Base-by-base conservation (phyloP, 2,113 vertebrate species). In the Ptilonorhynchus violaceus region DNA sequence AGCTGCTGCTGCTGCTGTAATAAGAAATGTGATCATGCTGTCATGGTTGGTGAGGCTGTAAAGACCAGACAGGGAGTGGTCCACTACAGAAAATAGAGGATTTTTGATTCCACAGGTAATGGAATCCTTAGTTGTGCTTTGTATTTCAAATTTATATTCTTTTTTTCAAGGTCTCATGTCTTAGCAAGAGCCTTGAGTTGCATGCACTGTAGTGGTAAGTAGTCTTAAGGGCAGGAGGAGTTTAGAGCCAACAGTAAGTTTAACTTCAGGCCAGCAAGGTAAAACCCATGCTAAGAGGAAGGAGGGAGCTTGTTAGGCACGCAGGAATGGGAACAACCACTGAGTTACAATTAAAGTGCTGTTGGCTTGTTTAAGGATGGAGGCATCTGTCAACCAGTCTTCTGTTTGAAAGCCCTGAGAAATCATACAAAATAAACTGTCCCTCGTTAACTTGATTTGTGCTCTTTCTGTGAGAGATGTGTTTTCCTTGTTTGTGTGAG, bases 371-470 rank as follows among this genome's bases (percentile, higher is more conserved):
- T 85, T 93, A 72, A 91, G 59, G 79, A 70, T 55, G 63, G 90
- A 92, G 83, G 53, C 68, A 78, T 85, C 82, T 93, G 79, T 64
- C 68, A 95, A 41, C 20, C 72, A 85, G 92, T 89, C 85, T 93
- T 92, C 70, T 47, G 7, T 90, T 64, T 85, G 91, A 94, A 94
- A 95, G 70, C 84, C 62, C 50, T 58, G 85, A 90, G 92, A 86
- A 94, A 74, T 89, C 82, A 88, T 28, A 72, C 41, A 72, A 88
- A 96, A 84, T 86, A 92, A 85, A 90, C 55, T 78, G 78, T 75
- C 72, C 79, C 85, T 93, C 10, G 16, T 83, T 95, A 93, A 58
- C 52, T 94, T 94, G 86, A 95, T 92, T 88, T 93, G 83, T 87
- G 69, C 52, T 88, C 15, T 93, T 94, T 68, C 80, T 90, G 44